Evolutionary conservation across 2,888 invertebrate genomes (phyloP), one percentile per base, ranked within the genome.

Genomic region (Conus canariensis): DNA sequence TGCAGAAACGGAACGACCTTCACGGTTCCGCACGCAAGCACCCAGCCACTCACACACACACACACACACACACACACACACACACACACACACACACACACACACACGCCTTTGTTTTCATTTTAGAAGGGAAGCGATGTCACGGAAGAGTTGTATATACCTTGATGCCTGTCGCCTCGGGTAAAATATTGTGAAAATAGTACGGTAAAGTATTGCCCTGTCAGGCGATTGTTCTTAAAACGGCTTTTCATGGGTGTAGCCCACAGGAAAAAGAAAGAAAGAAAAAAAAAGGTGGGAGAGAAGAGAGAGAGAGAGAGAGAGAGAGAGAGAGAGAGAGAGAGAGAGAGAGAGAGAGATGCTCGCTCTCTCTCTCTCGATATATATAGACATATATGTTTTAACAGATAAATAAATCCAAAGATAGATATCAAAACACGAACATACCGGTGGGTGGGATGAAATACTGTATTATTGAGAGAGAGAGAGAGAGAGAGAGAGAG

Each of bases 61-160:
- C 70, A 22, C 70, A 70, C 70, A 70, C 70, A 22, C 70, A 70
- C 70, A 22, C 70, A 70, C 70, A 70, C 70, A 70, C 70, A 70
- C 70, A 70, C 70, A 22, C 70, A 70, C 70, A 70, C 70, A 70
- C 70, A 70, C 70, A 70, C 70, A 70, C 70, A 70, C 70, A 70
- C 70, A 70, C 70, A 70, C 70, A 70, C 25, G n/a, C n/a, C 74
- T 74, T 74, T 16, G 74, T 25, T 74, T 45, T 74, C n/a, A n/a
- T 74, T n/a, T 10, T 9, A n/a, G 10, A 64, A 74, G n/a, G 74
- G 74, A 74, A n/a, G n/a, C 5, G 74, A 22, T 74, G 74, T 74
- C 74, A 74, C n/a, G n/a, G 74, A 64, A n/a, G 74, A 74, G n/a
- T n/a, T 22, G n/a, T 74, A 5, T 74, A 74, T n/a, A 74, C 22